These are phyloP conservation scores for Sandelia bainsii DNA, from an alignment of 2,797 vertebrate species.

Conservation along the genomic window DNA sequence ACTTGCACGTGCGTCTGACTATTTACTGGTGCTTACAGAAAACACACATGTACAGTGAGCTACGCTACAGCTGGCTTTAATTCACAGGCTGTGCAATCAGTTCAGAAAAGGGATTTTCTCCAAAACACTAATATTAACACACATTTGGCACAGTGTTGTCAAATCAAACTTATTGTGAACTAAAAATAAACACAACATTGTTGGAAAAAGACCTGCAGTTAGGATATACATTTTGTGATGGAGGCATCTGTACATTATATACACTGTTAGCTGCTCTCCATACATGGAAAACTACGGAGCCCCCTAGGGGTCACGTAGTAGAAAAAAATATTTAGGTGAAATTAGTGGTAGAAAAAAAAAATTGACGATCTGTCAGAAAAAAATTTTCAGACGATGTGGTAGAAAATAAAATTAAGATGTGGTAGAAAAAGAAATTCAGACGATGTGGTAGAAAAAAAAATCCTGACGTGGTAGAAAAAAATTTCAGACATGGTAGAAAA, in stretches of 20 bases:
- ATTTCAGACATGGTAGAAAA: too few relatives aligned
- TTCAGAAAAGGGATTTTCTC: slow-evolving; percentile 42
- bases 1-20: slow-evolving; percentile 30
- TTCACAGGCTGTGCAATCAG: slow-evolving; percentile 54
- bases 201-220: slow-evolving; percentile 7
- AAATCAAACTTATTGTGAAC: slow-evolving; percentile 30
- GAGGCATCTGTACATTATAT: slow-evolving; percentile 5
- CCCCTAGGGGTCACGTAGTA: too few relatives aligned
- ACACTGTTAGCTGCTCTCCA: neutral
- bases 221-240: neutral
- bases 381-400: too few relatives aligned
- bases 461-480: too few relatives aligned
- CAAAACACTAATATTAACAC: slow-evolving; percentile 55
- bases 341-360: too few relatives aligned
- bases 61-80: slow-evolving; percentile 60
- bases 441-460: too few relatives aligned
- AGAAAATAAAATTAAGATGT: too few relatives aligned
- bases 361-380: too few relatives aligned
- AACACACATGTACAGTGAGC: slow-evolving; percentile 39
- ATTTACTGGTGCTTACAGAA: slow-evolving; percentile 33
- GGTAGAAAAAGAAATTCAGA: too few relatives aligned
- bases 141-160: slow-evolving; percentile 37
- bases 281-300: too few relatives aligned
- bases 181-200: slow-evolving; percentile 1
- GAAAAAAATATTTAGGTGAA: too few relatives aligned